These are phyloP conservation scores for Struthidea cinerea DNA, from an alignment of 2,113 vertebrate genomes.

Conservation along the genomic window DNA sequence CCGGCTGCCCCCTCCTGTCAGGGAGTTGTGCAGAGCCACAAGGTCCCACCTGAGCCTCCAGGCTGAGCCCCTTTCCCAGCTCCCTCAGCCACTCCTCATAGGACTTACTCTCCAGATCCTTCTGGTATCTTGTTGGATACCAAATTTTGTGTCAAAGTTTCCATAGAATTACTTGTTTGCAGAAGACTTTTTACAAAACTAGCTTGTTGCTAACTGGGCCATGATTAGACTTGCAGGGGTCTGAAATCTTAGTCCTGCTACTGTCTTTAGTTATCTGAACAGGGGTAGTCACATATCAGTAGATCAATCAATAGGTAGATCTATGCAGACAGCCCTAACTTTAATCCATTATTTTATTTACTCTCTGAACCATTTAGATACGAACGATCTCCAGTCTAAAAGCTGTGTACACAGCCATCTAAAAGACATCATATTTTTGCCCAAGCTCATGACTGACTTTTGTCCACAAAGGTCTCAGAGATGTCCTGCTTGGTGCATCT, in stretches of 20 bases:
- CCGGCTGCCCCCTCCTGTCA: background rate
- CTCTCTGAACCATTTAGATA: background rate
- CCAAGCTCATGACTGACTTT: background rate
- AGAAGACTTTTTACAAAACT: background rate
- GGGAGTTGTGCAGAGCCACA: background rate
- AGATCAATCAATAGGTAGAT: background rate
- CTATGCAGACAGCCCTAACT: background rate
- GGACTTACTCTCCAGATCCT: background rate
- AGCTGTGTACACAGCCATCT: background rate
- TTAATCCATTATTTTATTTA: background rate
- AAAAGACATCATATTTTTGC: background rate
- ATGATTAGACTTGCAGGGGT: background rate
- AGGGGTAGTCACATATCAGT: background rate
- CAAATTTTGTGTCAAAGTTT: background rate
- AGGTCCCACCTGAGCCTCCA: background rate
- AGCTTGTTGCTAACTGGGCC: background rate
- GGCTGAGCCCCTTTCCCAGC: background rate
- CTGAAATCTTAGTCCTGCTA: background rate
- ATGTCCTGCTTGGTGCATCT: rapidly evolving
- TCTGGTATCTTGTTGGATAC: background rate
- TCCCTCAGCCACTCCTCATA: background rate
- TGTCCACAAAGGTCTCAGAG: background rate
- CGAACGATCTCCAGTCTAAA: background rate
- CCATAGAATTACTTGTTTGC: background rate
- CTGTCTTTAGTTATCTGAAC: background rate